These are phyloP conservation scores for Periophthalmus modestus DNA, from an alignment of 2,113 vertebrate genomes.

Conservation along the genomic window DNA sequence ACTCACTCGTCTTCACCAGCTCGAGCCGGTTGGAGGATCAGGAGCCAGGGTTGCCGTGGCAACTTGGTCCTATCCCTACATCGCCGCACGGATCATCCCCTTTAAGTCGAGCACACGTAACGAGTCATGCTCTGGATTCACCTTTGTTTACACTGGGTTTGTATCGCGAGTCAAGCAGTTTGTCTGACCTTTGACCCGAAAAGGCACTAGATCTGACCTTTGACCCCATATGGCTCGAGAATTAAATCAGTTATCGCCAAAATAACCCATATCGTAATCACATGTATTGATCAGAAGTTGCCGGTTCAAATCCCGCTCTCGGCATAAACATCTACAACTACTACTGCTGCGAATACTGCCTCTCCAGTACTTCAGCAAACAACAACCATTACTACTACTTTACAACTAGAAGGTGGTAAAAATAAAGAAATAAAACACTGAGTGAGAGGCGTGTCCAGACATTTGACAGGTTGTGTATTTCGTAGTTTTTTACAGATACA, in stretches of 20 bases:
- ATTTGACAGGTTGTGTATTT: too few species aligned
- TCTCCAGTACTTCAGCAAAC: too few species aligned
- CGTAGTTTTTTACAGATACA: too few species aligned
- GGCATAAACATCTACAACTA: too few species aligned
- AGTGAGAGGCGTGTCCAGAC: too few species aligned
- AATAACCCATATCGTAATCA: too few species aligned
- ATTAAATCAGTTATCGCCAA: slow-evolving; percentile 13
- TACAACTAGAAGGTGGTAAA: too few species aligned
- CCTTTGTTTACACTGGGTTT: background rate
- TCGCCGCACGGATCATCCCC: slow-evolving; percentile 49
- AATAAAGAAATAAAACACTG: too few species aligned
- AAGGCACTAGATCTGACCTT: background rate
- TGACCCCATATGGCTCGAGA: background rate
- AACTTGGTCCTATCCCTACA: slow-evolving; percentile 60
- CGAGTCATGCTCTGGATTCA: background rate
- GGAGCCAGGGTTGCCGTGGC: slow-evolving; percentile 67
- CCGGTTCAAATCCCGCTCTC: too few species aligned
- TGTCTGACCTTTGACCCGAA: background rate
- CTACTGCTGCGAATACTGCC: too few species aligned
- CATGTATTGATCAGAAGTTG: too few species aligned
- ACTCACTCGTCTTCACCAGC: slow-evolving; percentile 45
- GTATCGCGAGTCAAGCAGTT: background rate
- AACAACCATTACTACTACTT: too few species aligned
- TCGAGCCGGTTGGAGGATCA: slow-evolving; percentile 56
- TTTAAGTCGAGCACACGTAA: slow-evolving; percentile 17